Evolutionary conservation across 1,140 invertebrate genomes (phyloP).

Genomic region (Drosophila auraria): DNA sequence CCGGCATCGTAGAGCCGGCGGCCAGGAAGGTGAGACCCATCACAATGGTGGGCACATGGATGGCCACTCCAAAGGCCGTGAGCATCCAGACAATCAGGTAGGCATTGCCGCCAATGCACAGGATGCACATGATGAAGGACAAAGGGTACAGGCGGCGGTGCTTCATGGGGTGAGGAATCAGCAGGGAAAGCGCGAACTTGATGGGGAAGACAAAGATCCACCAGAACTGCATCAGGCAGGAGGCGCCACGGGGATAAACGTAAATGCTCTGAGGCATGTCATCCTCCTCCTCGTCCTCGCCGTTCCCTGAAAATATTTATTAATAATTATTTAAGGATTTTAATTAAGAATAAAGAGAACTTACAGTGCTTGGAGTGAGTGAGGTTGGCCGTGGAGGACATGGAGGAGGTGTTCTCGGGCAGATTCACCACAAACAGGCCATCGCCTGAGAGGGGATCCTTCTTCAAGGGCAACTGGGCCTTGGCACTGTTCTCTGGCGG

Average conservation of each 20-base stretch:
- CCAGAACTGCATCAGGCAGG: constrained; percentile 86
- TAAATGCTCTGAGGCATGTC: constrained; percentile 63
- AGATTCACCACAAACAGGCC: constrained; percentile 78
- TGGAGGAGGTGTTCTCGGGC: constrained; percentile 79
- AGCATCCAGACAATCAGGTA: constrained; percentile 97
- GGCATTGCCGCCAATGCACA: constrained; percentile 93
- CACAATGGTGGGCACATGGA: constrained; percentile 92
- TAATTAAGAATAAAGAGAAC: constrained; percentile 5
- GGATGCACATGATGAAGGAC: constrained; percentile 94
- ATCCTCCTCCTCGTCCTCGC: constrained; percentile 61
- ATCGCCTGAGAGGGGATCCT: constrained; percentile 78
- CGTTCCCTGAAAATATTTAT: constrained; percentile 51
- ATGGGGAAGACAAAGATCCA: constrained; percentile 91
- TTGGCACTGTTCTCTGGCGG: constrained; percentile 84
- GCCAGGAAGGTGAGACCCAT: constrained; percentile 96
- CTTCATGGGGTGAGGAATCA: constrained; percentile 92
- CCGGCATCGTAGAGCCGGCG: constrained; percentile 95
- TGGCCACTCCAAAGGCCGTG: constrained; percentile 92
- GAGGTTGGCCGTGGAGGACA: constrained; percentile 77
- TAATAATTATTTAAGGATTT: no score
- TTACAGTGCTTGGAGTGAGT: constrained; percentile 79
- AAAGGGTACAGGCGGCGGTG: constrained; percentile 90
- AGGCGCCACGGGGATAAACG: constrained; percentile 58
- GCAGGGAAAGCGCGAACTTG: constrained; percentile 88
- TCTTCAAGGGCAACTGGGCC: constrained; percentile 77